Conservation (phyloP, 35 echinoderm and acorn worm genomes). For the Ptychodera flava region DNA sequence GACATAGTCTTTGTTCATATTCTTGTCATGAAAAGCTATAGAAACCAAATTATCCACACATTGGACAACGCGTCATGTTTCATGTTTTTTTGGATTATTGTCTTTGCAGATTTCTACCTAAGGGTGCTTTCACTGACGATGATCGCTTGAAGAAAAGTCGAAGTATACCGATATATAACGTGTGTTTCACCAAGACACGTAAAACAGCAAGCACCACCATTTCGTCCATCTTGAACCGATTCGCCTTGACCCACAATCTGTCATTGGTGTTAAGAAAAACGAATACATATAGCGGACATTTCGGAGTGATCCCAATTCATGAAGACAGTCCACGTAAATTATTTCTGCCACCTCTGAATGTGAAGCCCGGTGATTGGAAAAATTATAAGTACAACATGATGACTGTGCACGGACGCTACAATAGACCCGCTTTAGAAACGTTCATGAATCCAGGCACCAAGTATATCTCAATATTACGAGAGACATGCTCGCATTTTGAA, state of each 20-base stretch:
- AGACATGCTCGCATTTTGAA: too few relatives aligned
- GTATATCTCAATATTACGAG: too few relatives aligned
- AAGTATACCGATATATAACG: too few relatives aligned
- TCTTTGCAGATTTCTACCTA: too few relatives aligned
- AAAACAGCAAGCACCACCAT: constrained; percentile 45
- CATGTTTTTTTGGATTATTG: too few relatives aligned
- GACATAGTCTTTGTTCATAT: too few relatives aligned
- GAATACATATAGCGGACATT: constrained; percentile 7
- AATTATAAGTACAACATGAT: constrained; percentile 26
- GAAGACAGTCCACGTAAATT: too few relatives aligned
- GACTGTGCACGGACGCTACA: constrained; percentile 18
- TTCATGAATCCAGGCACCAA: constrained; percentile 19
- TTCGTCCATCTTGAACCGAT: constrained; percentile 15
- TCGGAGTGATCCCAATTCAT: not conserved
- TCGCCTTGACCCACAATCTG: constrained; percentile 17
- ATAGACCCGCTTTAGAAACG: not conserved
- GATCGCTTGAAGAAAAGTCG: too few relatives aligned
- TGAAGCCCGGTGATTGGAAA: not conserved
- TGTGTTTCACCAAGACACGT: constrained; percentile 35
- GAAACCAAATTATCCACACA: too few relatives aligned
- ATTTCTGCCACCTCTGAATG: constrained; percentile 22
- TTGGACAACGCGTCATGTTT: too few relatives aligned
- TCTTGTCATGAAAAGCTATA: too few relatives aligned
- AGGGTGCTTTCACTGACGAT: too few relatives aligned
- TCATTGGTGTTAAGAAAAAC: constrained; percentile 21